Conservation (phyloP, 2,888 invertebrate species). For the Pyrrhia umbra region DNA sequence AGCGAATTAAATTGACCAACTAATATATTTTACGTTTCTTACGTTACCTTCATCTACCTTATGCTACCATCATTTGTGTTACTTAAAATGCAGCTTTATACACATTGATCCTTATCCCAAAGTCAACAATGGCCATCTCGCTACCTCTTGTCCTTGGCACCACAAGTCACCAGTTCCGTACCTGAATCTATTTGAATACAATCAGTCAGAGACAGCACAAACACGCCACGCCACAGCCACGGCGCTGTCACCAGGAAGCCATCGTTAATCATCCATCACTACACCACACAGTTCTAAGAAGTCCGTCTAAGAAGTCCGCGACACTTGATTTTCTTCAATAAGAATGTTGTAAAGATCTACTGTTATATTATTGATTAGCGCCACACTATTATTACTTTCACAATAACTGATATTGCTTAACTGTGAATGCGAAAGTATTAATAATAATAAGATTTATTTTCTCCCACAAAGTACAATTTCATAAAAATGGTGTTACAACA, state of each 20-base stretch:
- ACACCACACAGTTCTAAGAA: not conserved
- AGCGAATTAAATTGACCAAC: no score
- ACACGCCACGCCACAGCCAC: slow-evolving; percentile 43
- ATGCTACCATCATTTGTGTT: no score
- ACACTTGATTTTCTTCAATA: not conserved
- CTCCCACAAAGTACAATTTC: no score
- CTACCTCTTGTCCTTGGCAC: not conserved
- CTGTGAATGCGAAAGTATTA: no score
- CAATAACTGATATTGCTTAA: no score
- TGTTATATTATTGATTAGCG: not conserved
- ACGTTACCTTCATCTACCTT: no score
- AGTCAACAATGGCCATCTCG: not conserved
- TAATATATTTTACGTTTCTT: no score
- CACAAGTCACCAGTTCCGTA: slow-evolving; percentile 43
- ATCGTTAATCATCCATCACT: slow-evolving; percentile 50
- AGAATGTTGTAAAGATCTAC: not conserved
- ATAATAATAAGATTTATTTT: no score
- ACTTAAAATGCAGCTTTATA: no score
- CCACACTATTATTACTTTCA: not conserved
- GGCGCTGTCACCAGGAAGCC: slow-evolving; percentile 51
- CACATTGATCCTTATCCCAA: no score
- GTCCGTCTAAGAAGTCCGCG: not conserved
- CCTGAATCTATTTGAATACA: slow-evolving; percentile 51
- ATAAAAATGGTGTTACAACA: no score
- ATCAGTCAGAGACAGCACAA: slow-evolving; percentile 28